phyloP scores from a whole-genome alignment of 2,797 vertebrate genomes.

The Yasuhikotakia modesta region DNA sequence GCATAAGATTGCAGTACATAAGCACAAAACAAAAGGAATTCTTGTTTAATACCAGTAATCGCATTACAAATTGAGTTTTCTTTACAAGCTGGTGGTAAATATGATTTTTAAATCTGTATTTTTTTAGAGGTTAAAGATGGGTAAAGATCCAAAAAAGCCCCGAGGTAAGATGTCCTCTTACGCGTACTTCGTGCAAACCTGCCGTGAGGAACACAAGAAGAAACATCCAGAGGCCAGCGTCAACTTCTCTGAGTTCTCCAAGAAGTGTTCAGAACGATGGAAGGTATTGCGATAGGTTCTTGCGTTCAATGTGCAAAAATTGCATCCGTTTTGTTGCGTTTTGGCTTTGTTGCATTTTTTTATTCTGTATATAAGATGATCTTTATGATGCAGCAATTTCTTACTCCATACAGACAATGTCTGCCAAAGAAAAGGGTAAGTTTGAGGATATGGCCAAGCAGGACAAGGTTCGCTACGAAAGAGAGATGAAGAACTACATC shows the following conservation, averaged over 20 bases:
- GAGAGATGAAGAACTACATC: conserved; percentile 94
- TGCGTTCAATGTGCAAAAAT: neutral
- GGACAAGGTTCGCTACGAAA: conserved; percentile 94
- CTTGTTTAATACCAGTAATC: conserved; percentile 16
- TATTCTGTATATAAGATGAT: neutral
- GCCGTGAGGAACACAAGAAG: conserved; percentile 97
- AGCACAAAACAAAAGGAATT: conserved; percentile 52
- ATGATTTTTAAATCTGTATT: neutral
- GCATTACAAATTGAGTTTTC: neutral
- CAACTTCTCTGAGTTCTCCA: conserved; percentile 98
- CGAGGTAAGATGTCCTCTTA: conserved; percentile 99
- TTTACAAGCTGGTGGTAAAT: neutral
- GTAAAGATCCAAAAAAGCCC: conserved; percentile 94
- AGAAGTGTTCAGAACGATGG: conserved; percentile 98
- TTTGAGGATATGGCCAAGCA: conserved; percentile 97
- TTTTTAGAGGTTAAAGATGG: conserved; percentile 79
- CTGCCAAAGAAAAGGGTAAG: conserved; percentile 93
- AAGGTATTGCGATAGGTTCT: conserved; percentile 79
- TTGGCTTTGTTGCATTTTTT: no score
- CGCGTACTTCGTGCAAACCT: conserved; percentile 98
- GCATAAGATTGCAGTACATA: neutral
- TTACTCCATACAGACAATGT: conserved; percentile 85
- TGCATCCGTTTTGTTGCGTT: no score
- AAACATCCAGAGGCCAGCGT: conserved; percentile 93
- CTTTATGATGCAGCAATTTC: conserved; percentile 36